Evolutionary conservation across 2,797 vertebrate genomes (phyloP).

Genomic region (Danio albolineatus): DNA sequence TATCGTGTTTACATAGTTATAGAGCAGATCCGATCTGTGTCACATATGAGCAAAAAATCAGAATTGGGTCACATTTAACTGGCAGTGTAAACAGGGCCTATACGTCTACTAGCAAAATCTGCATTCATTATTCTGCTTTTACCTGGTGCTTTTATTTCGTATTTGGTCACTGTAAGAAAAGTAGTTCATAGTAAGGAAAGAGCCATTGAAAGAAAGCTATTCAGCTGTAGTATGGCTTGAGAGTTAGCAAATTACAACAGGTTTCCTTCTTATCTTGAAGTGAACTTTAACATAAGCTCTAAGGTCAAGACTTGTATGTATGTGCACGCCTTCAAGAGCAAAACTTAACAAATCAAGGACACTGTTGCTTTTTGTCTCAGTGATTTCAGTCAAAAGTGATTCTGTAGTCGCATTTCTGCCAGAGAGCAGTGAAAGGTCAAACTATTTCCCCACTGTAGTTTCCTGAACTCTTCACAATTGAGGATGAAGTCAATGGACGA

Average conservation of each 20-base stretch:
- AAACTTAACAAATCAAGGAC: background rate
- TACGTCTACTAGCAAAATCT: background rate
- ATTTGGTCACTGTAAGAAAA: background rate
- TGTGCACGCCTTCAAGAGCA: background rate
- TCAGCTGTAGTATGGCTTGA: background rate
- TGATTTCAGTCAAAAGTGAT: conserved; percentile 20
- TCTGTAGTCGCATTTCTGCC: conserved; percentile 3
- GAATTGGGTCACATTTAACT: no score
- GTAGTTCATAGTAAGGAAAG: background rate
- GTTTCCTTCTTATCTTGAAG: background rate
- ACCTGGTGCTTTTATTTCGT: background rate
- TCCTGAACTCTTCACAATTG: conserved; percentile 22
- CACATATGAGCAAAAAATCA: no score
- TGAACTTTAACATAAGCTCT: background rate
- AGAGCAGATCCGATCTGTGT: no score
- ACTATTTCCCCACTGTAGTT: conserved; percentile 10
- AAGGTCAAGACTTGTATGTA: background rate
- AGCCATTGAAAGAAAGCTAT: no score
- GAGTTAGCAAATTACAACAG: background rate
- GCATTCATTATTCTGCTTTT: background rate
- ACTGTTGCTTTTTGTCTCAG: background rate
- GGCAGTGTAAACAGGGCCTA: no score
- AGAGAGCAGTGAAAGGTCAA: conserved; percentile 34
- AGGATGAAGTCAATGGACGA: conserved; percentile 22
- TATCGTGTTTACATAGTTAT: no score